A percentile compares a stretch with the other conserved stretches of the same genome.
Conservation (phyloP, 1,140 invertebrate genomes). For the Zaprionus ornatus region DNA sequence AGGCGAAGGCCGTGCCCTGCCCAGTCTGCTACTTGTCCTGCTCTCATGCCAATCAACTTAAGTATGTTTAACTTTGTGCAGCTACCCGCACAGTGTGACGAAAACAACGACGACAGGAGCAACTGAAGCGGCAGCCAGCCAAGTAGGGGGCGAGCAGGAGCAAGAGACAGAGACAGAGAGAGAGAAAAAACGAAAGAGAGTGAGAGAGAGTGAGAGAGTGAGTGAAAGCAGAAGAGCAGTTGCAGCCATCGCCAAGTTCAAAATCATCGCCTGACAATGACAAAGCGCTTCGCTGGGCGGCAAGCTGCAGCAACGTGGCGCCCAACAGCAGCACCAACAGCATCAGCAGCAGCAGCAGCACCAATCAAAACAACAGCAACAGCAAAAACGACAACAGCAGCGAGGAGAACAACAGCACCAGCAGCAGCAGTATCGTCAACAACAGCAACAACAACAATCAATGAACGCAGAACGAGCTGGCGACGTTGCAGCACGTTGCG, state of each 20-base stretch:
- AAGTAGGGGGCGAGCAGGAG: conserved; percentile 8
- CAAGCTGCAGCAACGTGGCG: conserved; percentile 60
- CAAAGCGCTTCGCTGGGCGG: conserved; percentile 44
- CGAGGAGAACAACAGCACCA: conserved; percentile 27
- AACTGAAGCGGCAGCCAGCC: conserved; percentile 31
- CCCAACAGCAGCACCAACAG: conserved; percentile 28
- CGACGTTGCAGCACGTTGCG: conserved; percentile 36
- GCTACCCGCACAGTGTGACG: conserved; percentile 38
- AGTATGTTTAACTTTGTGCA: conserved; percentile 48
- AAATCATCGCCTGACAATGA: conserved; percentile 80
- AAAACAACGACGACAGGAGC: conserved; percentile 8
- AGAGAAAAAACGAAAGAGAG: background rate
- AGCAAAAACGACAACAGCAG: conserved; percentile 10
- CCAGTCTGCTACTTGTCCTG: background rate
- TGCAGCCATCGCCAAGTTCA: conserved; percentile 60
- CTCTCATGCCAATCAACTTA: conserved; percentile 44
- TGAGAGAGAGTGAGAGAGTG: background rate
- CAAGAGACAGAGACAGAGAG: background rate
- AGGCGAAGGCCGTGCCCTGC: conserved; percentile 14
- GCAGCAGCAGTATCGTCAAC: conserved; percentile 18
- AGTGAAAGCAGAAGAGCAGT: conserved; percentile 7
- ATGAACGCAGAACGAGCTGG: conserved; percentile 10
- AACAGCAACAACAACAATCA: conserved; percentile 37
- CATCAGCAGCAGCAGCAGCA: conserved; percentile 15
- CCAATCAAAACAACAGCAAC: conserved; percentile 10